phyloP scores from a whole-genome alignment of 2,888 invertebrate genomes.

The Sinotaia quadrata region DNA sequence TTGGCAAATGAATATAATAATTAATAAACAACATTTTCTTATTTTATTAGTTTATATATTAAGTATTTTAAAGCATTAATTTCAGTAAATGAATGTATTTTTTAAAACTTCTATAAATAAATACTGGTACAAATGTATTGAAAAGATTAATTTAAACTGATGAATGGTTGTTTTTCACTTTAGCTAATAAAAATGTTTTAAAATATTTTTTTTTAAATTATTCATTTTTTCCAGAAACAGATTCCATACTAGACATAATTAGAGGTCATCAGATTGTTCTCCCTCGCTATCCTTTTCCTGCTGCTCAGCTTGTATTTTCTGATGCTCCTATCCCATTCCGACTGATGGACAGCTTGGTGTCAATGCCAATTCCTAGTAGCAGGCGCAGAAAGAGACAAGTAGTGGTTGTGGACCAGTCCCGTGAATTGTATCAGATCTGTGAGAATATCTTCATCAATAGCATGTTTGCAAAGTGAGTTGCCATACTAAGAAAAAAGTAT shows the following conservation, averaged over 20 bases:
- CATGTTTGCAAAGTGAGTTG: slow-evolving; percentile 23
- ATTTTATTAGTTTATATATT: too few relatives aligned
- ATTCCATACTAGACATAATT: slow-evolving; percentile 1
- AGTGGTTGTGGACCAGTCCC: neutral
- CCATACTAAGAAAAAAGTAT: too few relatives aligned
- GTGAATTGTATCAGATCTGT: slow-evolving; percentile 5
- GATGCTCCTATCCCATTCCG: slow-evolving; percentile 39
- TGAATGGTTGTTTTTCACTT: too few relatives aligned
- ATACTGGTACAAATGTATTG: too few relatives aligned
- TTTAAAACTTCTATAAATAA: too few relatives aligned
- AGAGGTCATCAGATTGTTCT: slow-evolving; percentile 5
- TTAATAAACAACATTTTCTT: too few relatives aligned
- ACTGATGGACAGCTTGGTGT: neutral
- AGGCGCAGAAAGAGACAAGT: slow-evolving; percentile 1
- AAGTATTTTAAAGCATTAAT: too few relatives aligned
- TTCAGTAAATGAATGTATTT: too few relatives aligned
- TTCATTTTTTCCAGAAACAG: neutral
- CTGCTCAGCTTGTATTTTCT: slow-evolving; percentile 19
- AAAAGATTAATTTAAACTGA: too few relatives aligned
- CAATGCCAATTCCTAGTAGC: neutral
- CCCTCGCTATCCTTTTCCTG: slow-evolving; percentile 33
- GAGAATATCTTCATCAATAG: slow-evolving; percentile 24
- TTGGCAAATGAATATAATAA: too few relatives aligned
- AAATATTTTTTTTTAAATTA: too few relatives aligned
- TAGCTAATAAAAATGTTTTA: too few relatives aligned